phyloP scores from a whole-genome alignment of 2,888 invertebrate genomes.

The Eupithecia subfuscata region DNA sequence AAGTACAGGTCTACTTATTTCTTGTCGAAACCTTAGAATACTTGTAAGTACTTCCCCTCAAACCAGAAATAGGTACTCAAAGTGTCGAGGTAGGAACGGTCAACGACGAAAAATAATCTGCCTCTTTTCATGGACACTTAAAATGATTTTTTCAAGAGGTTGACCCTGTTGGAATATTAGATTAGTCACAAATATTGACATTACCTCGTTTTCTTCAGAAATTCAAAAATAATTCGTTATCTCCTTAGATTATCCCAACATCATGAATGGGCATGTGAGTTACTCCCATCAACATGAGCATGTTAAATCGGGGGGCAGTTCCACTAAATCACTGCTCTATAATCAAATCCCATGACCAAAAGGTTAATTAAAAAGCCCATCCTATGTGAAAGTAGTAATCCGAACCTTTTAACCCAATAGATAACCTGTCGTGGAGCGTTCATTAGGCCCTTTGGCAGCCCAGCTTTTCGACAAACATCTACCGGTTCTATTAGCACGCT shows the following conservation, averaged over 20 bases:
- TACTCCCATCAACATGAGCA: not conserved
- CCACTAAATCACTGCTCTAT: slow-evolving; percentile 10
- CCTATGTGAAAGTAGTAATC: slow-evolving; percentile 29
- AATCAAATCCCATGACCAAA: slow-evolving; percentile 10
- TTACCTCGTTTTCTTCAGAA: not conserved
- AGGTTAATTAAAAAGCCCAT: slow-evolving; percentile 33
- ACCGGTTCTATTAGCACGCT: slow-evolving; percentile 39
- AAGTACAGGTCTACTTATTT: not conserved
- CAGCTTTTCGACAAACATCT: slow-evolving; percentile 35
- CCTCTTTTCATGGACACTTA: not conserved
- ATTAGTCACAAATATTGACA: not conserved
- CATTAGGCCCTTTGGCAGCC: slow-evolving; percentile 27
- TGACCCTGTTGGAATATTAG: not conserved
- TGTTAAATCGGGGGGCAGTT: slow-evolving; percentile 1
- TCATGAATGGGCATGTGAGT: not conserved
- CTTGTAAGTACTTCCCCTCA: not conserved
- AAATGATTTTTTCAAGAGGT: not conserved
- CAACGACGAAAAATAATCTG: not conserved
- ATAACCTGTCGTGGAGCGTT: slow-evolving; percentile 35
- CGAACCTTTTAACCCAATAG: slow-evolving; percentile 37
- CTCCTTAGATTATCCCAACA: not conserved
- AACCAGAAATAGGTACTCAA: not conserved
- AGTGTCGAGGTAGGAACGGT: not conserved
- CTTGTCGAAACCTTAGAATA: not conserved
- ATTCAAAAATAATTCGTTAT: not conserved